Percentiles rank a stretch among this genome's conserved stretches.
phyloP scores from a whole-genome alignment of 2,113 vertebrate genomes.

The Pholis gunnellus region DNA sequence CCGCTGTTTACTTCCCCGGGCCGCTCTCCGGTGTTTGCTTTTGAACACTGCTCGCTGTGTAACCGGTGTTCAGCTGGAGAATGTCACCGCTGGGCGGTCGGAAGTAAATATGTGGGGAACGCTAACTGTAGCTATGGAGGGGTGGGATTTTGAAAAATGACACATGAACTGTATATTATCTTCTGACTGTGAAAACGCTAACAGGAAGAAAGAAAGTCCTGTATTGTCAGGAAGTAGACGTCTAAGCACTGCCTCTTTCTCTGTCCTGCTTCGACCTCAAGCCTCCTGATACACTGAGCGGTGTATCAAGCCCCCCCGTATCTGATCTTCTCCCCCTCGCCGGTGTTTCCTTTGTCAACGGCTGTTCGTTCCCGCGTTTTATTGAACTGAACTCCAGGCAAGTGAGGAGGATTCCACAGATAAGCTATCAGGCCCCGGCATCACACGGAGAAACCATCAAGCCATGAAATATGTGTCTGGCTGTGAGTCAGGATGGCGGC shows the following conservation, averaged over 20 bases:
- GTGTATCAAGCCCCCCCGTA: conserved; percentile 36
- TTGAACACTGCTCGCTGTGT: background rate
- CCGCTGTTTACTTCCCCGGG: conserved; percentile 27
- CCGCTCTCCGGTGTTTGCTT: conserved; percentile 32
- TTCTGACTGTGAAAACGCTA: background rate
- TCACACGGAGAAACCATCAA: conserved; percentile 69
- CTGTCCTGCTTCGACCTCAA: conserved; percentile 37
- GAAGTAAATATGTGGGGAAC: background rate
- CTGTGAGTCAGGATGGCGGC: conserved; percentile 49
- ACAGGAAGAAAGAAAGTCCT: too few relatives aligned
- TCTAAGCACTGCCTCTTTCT: conserved; percentile 4
- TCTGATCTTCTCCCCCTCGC: conserved; percentile 55
- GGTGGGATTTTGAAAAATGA: background rate
- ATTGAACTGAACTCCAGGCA: conserved; percentile 64
- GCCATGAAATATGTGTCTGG: conserved; percentile 71
- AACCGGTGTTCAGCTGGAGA: conserved; percentile 16
- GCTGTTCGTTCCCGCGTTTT: conserved; percentile 57
- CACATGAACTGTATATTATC: background rate
- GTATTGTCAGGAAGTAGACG: too few relatives aligned
- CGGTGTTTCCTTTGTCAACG: conserved; percentile 57
- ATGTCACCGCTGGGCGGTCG: background rate
- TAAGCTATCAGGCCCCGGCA: conserved; percentile 68
- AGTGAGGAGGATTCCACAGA: conserved; percentile 65
- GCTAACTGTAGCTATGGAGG: background rate
- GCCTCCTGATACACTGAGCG: conserved; percentile 4